Base-by-base conservation (phyloP, 2,797 vertebrate species). In the Psittacula derbiana region DNA sequence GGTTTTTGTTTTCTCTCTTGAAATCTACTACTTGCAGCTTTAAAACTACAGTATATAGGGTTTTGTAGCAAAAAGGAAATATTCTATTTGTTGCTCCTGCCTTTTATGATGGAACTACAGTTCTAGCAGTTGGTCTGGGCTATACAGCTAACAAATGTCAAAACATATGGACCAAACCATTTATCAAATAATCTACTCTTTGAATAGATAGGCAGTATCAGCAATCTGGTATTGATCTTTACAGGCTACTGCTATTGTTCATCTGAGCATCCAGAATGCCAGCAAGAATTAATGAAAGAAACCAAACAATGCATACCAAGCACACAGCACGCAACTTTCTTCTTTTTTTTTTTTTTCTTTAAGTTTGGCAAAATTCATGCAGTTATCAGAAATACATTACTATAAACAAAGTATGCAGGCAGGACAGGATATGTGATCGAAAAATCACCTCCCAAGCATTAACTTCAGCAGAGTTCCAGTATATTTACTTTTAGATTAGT, bases 161-260 rank as follows among this genome's bases (percentile, higher is more conserved):
- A 98, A 98, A 98, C 30, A 31, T 97, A 98, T 98, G 98, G 99
- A 97, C 98, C 97, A 90, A 93, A 93, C 99, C 99, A 99, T 99
- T 99, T 99, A 99, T 99, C 99, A 99, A 98, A 98, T 99, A 98
- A 99, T 99, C 99, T 99, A 98, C 98, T 98, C 98, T 97, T 96
- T 98, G 99, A 99, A 99, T 98, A 99, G 99, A 99, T 98, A 98
- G 99, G 98, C 98, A 98, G 98, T 99, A 99, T 99, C 99, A 99
- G 99, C 98, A 98, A 99, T 99, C 98, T 99, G 98, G 98, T 99
- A 99, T 99, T 99, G 99, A 99, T 99, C 98, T 96, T 92, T 97
- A 98, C 98, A 98, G 98, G 98, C 98, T 98, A 96, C 97, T 98
- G 97, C 99, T 99, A 99, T 99, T 99, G 99, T 99, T 99, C 99